These are phyloP conservation scores for Ametastegia equiseti DNA, from an alignment of 2,888 invertebrate genomes.

Conservation along the genomic window DNA sequence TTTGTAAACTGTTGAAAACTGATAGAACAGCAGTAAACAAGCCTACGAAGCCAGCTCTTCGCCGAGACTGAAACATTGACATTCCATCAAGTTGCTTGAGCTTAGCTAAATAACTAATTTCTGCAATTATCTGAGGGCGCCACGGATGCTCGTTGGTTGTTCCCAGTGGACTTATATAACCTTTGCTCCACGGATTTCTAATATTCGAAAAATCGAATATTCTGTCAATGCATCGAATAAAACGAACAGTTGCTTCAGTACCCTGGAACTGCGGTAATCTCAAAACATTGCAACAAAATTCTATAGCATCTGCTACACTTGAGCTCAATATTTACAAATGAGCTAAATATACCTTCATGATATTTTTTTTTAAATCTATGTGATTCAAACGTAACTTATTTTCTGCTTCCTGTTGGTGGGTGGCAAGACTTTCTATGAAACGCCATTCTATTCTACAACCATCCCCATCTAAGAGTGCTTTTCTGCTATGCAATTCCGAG, in stretches of 20 bases:
- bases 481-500: conserved; percentile 45
- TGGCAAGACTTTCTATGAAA: conserved; percentile 33
- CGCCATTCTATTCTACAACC: conserved; percentile 34
- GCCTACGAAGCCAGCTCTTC: conserved; percentile 48
- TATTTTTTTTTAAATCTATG: conserved; percentile 52
- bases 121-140: not conserved
- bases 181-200: conserved; percentile 57
- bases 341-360: conserved; percentile 59
- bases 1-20: conserved; percentile 45
- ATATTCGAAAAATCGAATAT: conserved; percentile 60
- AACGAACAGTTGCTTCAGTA: conserved; percentile 55
- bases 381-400: no score
- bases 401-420: conserved; percentile 39
- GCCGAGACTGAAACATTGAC: conserved; percentile 47
- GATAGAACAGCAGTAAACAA: conserved; percentile 45
- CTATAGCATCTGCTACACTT: conserved; percentile 60
- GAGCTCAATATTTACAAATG: conserved; percentile 59
- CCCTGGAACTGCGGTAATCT: conserved; percentile 50
- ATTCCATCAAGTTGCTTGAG: not conserved
- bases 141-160: conserved; percentile 52
- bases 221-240: conserved; percentile 55
- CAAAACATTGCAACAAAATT: conserved; percentile 51
- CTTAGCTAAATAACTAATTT: conserved; percentile 11
- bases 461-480: conserved; percentile 33
- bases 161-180: conserved; percentile 57